Percentiles rank a stretch among this genome's conserved stretches.
Conservation (phyloP, 2,888 invertebrate genomes). For the Eupithecia dodoneata region DNA sequence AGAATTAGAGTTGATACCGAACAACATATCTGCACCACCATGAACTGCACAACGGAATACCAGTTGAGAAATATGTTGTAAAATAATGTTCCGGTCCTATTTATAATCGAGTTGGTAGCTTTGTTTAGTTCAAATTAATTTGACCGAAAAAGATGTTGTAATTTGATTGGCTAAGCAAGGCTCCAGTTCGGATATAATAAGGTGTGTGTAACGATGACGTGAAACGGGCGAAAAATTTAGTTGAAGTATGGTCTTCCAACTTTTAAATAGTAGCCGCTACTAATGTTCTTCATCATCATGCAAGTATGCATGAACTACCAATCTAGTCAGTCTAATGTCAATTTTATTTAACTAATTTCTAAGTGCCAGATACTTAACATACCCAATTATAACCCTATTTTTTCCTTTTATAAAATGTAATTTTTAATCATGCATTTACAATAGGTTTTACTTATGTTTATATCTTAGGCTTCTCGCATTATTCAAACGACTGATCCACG, state of each 20-base stretch:
- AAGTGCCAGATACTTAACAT: background rate
- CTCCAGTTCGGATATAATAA: background rate
- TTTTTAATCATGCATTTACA: background rate
- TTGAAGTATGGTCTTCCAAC: slow-evolving; percentile 21
- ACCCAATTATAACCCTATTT: background rate
- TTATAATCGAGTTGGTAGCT: background rate
- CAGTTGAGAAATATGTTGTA: background rate
- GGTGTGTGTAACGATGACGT: background rate
- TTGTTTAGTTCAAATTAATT: background rate
- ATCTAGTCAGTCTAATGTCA: slow-evolving; percentile 16
- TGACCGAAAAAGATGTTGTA: background rate
- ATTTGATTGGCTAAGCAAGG: background rate
- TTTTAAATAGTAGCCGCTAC: slow-evolving; percentile 2
- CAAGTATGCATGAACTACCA: slow-evolving; percentile 11
- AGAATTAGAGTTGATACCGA: slow-evolving; percentile 73
- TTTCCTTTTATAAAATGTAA: background rate
- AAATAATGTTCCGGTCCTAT: background rate
- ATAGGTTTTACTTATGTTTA: background rate
- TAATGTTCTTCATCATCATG: background rate
- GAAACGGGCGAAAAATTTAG: background rate
- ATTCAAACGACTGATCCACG: background rate
- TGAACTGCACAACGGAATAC: slow-evolving; percentile 51
- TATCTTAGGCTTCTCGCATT: background rate
- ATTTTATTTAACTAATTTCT: background rate
- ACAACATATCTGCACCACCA: slow-evolving; percentile 72